These are phyloP conservation scores for Notoglanidium macrostoma DNA, from an alignment of 2,797 vertebrate genomes.

Conservation along the genomic window DNA sequence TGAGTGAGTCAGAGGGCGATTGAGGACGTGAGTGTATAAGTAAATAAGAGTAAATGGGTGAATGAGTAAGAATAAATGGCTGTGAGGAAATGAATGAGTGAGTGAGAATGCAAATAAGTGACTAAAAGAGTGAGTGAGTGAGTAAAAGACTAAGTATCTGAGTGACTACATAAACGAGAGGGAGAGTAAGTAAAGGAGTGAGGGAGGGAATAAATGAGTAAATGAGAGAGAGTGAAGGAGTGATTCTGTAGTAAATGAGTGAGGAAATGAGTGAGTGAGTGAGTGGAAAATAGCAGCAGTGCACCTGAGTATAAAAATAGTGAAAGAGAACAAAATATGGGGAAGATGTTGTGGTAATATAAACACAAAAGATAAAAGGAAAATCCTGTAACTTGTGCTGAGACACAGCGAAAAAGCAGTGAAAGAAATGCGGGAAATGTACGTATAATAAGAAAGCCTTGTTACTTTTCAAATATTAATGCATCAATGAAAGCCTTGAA, in stretches of 20 bases:
- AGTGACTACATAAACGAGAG: neutral
- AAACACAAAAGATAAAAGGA: constrained; percentile 76
- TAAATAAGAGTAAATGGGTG: neutral
- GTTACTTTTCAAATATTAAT: constrained; percentile 82
- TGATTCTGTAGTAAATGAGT: constrained; percentile 36
- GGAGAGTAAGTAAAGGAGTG: neutral
- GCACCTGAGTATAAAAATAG: neutral
- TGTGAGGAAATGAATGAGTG: neutral
- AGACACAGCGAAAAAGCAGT: constrained; percentile 72
- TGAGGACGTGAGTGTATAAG: neutral
- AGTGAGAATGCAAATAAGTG: neutral
- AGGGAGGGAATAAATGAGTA: neutral
- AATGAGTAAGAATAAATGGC: neutral
- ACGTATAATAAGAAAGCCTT: constrained; percentile 74
- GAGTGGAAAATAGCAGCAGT: constrained; percentile 28
- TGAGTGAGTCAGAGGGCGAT: neutral
- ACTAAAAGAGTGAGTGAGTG: constrained; percentile 24
- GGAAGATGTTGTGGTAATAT: constrained; percentile 60
- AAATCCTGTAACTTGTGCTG: constrained; percentile 75
- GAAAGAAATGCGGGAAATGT: constrained; percentile 72
- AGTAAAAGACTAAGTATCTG: neutral
- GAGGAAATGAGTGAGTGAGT: constrained; percentile 18
- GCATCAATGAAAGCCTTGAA: constrained; percentile 73
- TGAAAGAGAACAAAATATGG: constrained; percentile 47
- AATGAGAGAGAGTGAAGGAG: constrained; percentile 28